Conservation (phyloP, 2,797 vertebrate genomes). For the Micromesistius poutassou region DNA sequence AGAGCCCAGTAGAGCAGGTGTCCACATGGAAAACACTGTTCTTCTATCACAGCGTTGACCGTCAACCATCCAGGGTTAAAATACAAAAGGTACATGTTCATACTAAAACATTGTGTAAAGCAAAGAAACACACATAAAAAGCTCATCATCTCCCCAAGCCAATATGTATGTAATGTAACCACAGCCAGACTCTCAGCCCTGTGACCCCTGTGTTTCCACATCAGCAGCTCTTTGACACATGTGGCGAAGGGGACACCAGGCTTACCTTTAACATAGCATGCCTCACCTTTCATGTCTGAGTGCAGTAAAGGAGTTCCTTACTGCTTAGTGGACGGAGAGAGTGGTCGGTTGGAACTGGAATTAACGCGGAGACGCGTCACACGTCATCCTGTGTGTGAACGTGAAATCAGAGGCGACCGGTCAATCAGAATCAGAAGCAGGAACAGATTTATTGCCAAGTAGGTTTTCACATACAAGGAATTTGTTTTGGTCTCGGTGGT, state of each 20-base stretch:
- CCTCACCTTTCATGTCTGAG: constrained; percentile 39
- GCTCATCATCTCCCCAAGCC: constrained; percentile 27
- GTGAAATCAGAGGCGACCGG: too few species aligned
- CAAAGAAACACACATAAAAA: constrained; percentile 25
- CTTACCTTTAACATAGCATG: constrained; percentile 47
- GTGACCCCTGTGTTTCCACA: constrained; percentile 34
- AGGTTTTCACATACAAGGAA: too few species aligned
- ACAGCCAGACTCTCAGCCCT: constrained; percentile 38
- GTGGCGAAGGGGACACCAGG: constrained; percentile 35
- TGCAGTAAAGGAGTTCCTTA: constrained; percentile 33
- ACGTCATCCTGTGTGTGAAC: too few species aligned
- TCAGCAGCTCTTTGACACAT: constrained; percentile 39
- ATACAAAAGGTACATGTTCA: constrained; percentile 47
- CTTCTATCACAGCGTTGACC: not conserved
- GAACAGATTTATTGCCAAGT: too few species aligned
- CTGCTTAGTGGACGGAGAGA: constrained; percentile 1
- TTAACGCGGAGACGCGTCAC: not conserved
- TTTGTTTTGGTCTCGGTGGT: too few species aligned
- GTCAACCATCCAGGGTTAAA: not conserved
- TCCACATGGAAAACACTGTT: not conserved
- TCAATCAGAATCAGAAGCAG: too few species aligned
- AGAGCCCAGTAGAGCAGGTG: not conserved
- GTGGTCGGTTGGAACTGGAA: not conserved
- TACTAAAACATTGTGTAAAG: constrained; percentile 13
- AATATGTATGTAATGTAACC: constrained; percentile 65